Evolutionary conservation across 2,888 invertebrate genomes (phyloP).

Genomic region (Rhingia campestris): DNA sequence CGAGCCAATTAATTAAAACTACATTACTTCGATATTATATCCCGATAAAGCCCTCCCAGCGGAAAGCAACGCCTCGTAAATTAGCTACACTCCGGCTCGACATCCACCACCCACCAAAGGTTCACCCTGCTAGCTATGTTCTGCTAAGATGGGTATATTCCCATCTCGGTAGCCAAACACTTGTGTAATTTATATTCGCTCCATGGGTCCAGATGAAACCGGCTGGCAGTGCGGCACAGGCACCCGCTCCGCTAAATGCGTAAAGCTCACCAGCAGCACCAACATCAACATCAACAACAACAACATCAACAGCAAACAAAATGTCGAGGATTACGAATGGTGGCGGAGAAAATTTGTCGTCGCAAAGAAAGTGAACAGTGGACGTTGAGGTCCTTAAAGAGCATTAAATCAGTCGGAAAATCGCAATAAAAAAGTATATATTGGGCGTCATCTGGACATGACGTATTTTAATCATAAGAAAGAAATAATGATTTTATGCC

Average conservation of each 20-base stretch:
- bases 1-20: conserved; percentile 70
- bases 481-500: conserved; percentile 76
- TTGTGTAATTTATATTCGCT: conserved; percentile 72
- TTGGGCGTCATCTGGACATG: conserved; percentile 76
- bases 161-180: conserved; percentile 65
- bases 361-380: conserved; percentile 48
- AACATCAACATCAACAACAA: no score
- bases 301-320: not conserved
- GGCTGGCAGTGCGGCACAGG: conserved; percentile 5
- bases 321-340: conserved; percentile 16
- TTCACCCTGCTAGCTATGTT: conserved; percentile 10
- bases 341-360: conserved; percentile 43
- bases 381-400: conserved; percentile 73
- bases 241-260: conserved; percentile 36
- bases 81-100: conserved; percentile 45
- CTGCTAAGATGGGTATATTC: conserved; percentile 15
- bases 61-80: conserved; percentile 73
- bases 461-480: conserved; percentile 77
- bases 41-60: conserved; percentile 60
- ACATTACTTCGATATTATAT: conserved; percentile 73
- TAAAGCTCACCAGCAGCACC: conserved; percentile 21
- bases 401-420: conserved; percentile 77
- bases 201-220: conserved; percentile 49
- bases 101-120: conserved; percentile 28
- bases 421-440: conserved; percentile 77